Evolutionary conservation across 2,797 vertebrate species (phyloP), one percentile per base, ranked within the genome.

Genomic region (Pelodytes ibericus): DNA sequence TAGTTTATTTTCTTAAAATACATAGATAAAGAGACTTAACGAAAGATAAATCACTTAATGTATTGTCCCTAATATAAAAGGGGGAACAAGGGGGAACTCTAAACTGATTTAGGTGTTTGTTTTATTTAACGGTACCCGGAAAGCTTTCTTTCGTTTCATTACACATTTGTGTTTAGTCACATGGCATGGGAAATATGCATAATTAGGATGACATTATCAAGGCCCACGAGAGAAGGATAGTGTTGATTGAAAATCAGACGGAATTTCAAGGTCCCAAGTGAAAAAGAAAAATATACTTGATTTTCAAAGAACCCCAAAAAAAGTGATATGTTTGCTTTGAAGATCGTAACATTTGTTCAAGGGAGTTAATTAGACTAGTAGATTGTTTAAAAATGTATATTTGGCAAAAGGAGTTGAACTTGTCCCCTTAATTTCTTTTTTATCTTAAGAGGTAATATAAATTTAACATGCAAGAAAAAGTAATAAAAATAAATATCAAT

Each of bases 171-270:
- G 47, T 30, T 66, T 30, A 56, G 47, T 63, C 76, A 73, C 53
- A 60, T 69, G 76, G 59, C 30, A 29, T 13, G 25, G 47, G 56
- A 56, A 47, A 68, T 73, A 3, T 41, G 64, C 63, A 73, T 79
- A 79, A 79, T 73, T 73, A 68, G 30, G 64, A 73, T 79, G 71
- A 73, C 76, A 79, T 79, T 79, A 73, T 67, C 64, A 61, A 61
- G 64, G 71, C 71, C 64, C 76, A 74, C 24, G 71, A 71, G 76
- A 69, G 26, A 11, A 63, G 57, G 51, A 51, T 73, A 79, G 71
- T 73, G 71, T 79, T 79, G 76, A 79, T 79, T 79, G 71, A 79
- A 78, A 79, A 79, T 73, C 76, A 79, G 76, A 65, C 76, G 63
- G 71, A 33, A 47, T 60, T 73, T 73, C 64, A 79, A 36, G 64